Conservation (phyloP, 2,113 vertebrate species). For the Dromas ardeola region DNA sequence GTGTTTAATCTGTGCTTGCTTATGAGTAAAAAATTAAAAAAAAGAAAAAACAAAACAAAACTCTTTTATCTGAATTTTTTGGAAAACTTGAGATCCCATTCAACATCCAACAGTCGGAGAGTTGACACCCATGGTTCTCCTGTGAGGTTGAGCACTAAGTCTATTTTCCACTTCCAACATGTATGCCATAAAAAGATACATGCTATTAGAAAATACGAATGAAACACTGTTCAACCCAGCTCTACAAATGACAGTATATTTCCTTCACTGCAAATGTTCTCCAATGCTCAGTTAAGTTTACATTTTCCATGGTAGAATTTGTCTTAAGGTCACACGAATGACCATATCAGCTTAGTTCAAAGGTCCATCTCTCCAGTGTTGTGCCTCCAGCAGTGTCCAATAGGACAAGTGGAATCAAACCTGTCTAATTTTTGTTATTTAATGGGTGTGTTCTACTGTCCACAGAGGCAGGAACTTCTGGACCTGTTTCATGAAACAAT, state of each 20-base stretch:
- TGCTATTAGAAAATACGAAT: not conserved
- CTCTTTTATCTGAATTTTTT: not conserved
- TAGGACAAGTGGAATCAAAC: not conserved
- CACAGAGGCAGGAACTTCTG: not conserved
- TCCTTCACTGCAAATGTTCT: not conserved
- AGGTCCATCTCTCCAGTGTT: not conserved
- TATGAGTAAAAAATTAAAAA: not conserved
- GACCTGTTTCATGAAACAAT: not conserved
- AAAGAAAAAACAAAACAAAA: fast-evolving
- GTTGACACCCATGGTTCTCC: not conserved
- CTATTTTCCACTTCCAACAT: not conserved
- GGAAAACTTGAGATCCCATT: not conserved
- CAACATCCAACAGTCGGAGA: not conserved
- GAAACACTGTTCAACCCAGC: not conserved
- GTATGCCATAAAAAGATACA: not conserved
- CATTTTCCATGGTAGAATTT: not conserved
- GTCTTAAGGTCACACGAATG: not conserved
- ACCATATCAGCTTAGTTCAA: not conserved
- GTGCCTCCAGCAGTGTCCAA: not conserved
- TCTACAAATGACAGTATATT: not conserved
- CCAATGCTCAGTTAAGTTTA: not conserved
- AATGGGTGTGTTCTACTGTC: not conserved
- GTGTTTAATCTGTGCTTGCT: not conserved
- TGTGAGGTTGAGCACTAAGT: not conserved
- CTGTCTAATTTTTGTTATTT: not conserved